phyloP scores from a whole-genome alignment of 2,888 invertebrate species.

The Scrobipalpa costella region DNA sequence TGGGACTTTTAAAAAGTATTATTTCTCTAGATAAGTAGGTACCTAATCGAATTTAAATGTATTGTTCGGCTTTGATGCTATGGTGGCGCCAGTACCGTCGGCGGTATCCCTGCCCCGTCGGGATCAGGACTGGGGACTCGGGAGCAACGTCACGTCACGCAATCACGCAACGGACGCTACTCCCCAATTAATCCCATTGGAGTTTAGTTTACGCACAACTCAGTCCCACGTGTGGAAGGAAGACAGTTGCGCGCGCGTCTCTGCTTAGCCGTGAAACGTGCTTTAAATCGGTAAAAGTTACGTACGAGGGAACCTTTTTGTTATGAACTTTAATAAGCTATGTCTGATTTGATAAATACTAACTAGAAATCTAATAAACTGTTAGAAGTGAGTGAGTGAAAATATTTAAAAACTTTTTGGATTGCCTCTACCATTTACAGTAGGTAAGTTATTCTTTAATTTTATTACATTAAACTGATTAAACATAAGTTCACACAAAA shows the following conservation, averaged over 20 bases:
- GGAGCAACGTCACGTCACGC: no score
- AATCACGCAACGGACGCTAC: background rate
- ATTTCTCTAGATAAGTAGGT: background rate
- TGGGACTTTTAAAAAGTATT: no score
- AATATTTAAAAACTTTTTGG: no score
- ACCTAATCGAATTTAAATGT: background rate
- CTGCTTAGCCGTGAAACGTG: background rate
- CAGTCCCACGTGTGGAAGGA: conserved; percentile 2
- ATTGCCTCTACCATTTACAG: no score
- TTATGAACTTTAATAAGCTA: no score
- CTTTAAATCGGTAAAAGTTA: background rate
- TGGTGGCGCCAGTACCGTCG: background rate
- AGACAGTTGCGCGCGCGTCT: background rate
- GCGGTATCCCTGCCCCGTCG: background rate
- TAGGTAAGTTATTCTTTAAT: no score
- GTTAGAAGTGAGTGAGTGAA: no score
- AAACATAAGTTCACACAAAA: no score
- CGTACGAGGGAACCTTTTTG: background rate
- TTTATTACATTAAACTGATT: no score
- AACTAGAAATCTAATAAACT: no score
- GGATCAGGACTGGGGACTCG: no score
- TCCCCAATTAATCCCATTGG: background rate
- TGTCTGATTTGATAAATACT: no score
- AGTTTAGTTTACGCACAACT: background rate
- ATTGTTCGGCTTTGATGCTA: background rate